Percentiles rank a stretch among this genome's conserved stretches.
phyloP scores from a whole-genome alignment of 2,797 vertebrate species.

The Pantherophis alleghaniensis region DNA sequence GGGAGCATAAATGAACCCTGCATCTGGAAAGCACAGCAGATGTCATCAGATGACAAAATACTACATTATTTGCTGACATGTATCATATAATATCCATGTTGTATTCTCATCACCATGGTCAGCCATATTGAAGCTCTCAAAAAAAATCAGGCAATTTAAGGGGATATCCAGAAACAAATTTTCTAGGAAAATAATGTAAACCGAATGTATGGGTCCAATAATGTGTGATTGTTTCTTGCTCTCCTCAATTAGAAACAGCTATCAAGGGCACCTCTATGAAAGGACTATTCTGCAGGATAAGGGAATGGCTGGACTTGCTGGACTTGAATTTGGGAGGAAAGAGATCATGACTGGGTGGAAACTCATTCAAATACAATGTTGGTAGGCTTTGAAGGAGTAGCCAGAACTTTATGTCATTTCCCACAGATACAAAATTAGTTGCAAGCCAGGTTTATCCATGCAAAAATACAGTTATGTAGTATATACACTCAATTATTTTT shows the following conservation, averaged over 20 bases:
- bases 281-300: not conserved
- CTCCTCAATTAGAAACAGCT: not conserved
- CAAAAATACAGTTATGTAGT: constrained; percentile 28
- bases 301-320: not conserved
- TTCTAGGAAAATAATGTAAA: not conserved
- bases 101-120: not conserved
- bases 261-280: not conserved
- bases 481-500: not conserved
- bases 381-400: not conserved
- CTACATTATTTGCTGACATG: not conserved
- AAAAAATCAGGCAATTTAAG: not conserved
- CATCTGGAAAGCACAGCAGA: not conserved
- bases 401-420: not conserved
- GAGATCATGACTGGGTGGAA: not conserved
- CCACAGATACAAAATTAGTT: constrained; percentile 19
- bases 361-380: not conserved
- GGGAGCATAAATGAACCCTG: not conserved
- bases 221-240: not conserved
- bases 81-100: not conserved
- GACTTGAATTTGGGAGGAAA: not conserved
- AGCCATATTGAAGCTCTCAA: not conserved
- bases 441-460: constrained; percentile 8
- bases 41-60: not conserved
- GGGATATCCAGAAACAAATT: not conserved
- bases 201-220: not conserved